A percentile compares a stretch with the other conserved stretches of the same genome.
phyloP scores from a whole-genome alignment of 2,888 invertebrate genomes.

The Epistrophella euchroma region DNA sequence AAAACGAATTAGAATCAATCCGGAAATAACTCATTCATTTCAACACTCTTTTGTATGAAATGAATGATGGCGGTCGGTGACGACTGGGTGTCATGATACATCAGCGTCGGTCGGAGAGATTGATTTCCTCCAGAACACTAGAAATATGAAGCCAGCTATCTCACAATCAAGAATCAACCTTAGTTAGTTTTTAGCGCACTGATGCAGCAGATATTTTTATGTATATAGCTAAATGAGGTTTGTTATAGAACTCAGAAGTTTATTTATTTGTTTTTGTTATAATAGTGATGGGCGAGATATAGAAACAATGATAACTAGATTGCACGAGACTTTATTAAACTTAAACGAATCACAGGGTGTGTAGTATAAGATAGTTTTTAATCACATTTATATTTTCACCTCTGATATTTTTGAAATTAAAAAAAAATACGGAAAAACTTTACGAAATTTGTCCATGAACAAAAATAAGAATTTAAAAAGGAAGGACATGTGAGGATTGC shows the following conservation, averaged over 20 bases:
- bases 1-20: slow-evolving; percentile 76
- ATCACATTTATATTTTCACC: background rate
- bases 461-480: no score
- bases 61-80: slow-evolving; percentile 9
- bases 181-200: slow-evolving; percentile 29
- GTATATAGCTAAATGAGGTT: slow-evolving; percentile 24
- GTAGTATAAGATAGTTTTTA: background rate
- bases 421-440: no score
- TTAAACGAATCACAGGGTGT: slow-evolving; percentile 15
- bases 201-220: slow-evolving; percentile 27
- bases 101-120: slow-evolving; percentile 54
- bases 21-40: slow-evolving; percentile 76
- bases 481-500: no score
- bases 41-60: slow-evolving; percentile 50
- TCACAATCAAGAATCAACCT: slow-evolving; percentile 27
- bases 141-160: background rate
- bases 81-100: slow-evolving; percentile 61
- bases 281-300: slow-evolving; percentile 29
- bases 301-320: slow-evolving; percentile 64
- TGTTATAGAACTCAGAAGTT: slow-evolving; percentile 11
- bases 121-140: slow-evolving; percentile 27
- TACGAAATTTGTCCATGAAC: no score
- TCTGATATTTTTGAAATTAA: no score
- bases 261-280: background rate
- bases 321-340: slow-evolving; percentile 51